These are phyloP conservation scores for Cataglyphis cursor DNA, from an alignment of 2,888 invertebrate species.

Conservation along the genomic window DNA sequence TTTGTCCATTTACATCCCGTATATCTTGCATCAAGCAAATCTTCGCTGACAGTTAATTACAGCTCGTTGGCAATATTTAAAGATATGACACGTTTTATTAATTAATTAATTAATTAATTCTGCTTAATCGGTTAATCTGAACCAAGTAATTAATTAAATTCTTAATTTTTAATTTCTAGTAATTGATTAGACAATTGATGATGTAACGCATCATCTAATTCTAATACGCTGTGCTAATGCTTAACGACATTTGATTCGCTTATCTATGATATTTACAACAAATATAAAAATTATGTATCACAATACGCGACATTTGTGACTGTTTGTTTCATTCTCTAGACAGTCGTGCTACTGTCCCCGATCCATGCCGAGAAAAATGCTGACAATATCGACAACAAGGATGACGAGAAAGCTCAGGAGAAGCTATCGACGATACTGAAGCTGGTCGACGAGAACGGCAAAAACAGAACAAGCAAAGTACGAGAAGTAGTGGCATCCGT, in stretches of 20 bases:
- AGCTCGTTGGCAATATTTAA: not conserved
- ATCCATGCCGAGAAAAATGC: constrained; percentile 63
- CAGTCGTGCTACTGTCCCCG: constrained; percentile 74
- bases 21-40: not conserved
- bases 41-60: constrained; percentile 20
- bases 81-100: not conserved
- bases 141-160: not conserved
- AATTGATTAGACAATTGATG: constrained; percentile 15
- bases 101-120: not conserved
- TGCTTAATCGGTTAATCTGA: not conserved
- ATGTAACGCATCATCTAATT: not conserved
- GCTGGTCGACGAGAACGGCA: constrained; percentile 72
- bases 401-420: constrained; percentile 66
- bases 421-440: constrained; percentile 79
- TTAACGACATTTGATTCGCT: not conserved
- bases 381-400: constrained; percentile 69
- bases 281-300: not conserved
- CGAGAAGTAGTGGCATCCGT: constrained; percentile 58
- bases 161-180: not conserved
- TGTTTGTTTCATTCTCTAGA: constrained; percentile 71
- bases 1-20: not conserved
- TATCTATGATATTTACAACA: not conserved
- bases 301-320: not conserved
- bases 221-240: not conserved
- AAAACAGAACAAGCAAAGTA: constrained; percentile 75